Evolutionary conservation across 2,888 invertebrate genomes (phyloP), one percentile per base, ranked within the genome.

Genomic region (Andrena minutula): DNA sequence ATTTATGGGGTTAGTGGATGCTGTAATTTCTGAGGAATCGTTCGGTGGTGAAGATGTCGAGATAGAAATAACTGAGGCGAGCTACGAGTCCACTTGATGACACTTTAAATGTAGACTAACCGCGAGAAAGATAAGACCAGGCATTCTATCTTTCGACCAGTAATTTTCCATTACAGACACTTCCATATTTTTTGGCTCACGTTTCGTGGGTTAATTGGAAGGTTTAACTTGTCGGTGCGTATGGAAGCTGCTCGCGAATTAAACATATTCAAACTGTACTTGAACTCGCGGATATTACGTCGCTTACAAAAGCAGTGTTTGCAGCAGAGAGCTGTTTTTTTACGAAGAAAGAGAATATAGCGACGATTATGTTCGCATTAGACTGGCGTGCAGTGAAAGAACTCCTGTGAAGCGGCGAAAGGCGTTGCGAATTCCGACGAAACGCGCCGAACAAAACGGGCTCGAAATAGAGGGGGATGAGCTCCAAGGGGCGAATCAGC

Each of bases 401-500:
- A n/a, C n/a, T 41, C 5, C 23, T 10, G 26, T 12, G 63, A 30
- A n/a, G 16, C 32, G 10, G n/a, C 20, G 64, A 61, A 47, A 58
- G 41, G 79, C 74, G 64, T 61, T 2, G 49, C 65, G 66, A 70
- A 75, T 79, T 71, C 71, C 56, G 23, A 2, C 41, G 58, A 10
- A 60, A 70, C 35, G n/a, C 20, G 20, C 41, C 53, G 75, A 82
- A 64, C 23, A 47, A 78, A 72, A 83, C 26, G 26, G 12, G 41
- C 23, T n/a, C 8, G 63, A 49, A 68, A 35, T n/a, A 10, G 10
- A 41, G 51, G 60, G 64, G 35, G 69, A 83, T 41, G 61, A 56
- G 75, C 41, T 72, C 20, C 80, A 41, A 64, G 78, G 79, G 80
- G 76, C 64, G 74, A 83, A 83, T 79, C 77, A 78, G 74, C 72